These are phyloP conservation scores for Linepithema humile DNA, from an alignment of 1,140 invertebrate genomes.

Conservation along the genomic window DNA sequence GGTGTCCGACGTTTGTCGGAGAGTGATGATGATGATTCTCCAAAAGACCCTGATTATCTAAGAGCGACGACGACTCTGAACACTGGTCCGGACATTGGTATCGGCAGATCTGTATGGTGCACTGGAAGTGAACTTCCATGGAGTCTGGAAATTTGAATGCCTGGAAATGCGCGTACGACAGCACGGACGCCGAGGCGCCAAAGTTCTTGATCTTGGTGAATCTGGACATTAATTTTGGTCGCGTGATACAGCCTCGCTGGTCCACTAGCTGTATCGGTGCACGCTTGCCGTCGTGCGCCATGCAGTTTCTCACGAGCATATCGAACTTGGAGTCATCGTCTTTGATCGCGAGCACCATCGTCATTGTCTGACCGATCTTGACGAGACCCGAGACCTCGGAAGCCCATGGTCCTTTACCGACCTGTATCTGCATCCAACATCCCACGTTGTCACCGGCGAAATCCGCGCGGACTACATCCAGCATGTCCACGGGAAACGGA, in stretches of 20 bases:
- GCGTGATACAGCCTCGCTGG: conserved; percentile 95
- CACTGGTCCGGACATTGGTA: conserved; percentile 97
- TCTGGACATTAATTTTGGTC: conserved; percentile 96
- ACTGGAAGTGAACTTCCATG: conserved; percentile 98
- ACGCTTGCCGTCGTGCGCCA: conserved; percentile 96
- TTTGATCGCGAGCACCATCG: conserved; percentile 98
- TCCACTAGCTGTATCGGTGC: conserved; percentile 98
- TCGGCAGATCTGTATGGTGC: conserved; percentile 97
- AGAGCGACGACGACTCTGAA: conserved; percentile 85
- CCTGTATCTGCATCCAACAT: conserved; percentile 97
- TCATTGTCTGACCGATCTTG: conserved; percentile 98
- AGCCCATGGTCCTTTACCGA: conserved; percentile 98
- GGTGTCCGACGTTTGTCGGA: conserved; percentile 74
- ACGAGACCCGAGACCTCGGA: conserved; percentile 97
- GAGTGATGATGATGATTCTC: conserved; percentile 80
- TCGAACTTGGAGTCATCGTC: conserved; percentile 98
- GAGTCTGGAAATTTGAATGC: conserved; percentile 98
- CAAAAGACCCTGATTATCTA: conserved; percentile 82
- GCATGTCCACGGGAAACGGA: conserved; percentile 97
- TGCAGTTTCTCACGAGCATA: conserved; percentile 97
- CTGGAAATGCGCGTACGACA: conserved; percentile 97
- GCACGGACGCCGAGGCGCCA: conserved; percentile 94
- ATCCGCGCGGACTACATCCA: conserved; percentile 96
- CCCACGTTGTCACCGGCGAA: conserved; percentile 98
- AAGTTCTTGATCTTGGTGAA: conserved; percentile 98